These are phyloP conservation scores for Microctenopoma stevenorrisi DNA, from an alignment of 2,797 vertebrate species.

Conservation along the genomic window DNA sequence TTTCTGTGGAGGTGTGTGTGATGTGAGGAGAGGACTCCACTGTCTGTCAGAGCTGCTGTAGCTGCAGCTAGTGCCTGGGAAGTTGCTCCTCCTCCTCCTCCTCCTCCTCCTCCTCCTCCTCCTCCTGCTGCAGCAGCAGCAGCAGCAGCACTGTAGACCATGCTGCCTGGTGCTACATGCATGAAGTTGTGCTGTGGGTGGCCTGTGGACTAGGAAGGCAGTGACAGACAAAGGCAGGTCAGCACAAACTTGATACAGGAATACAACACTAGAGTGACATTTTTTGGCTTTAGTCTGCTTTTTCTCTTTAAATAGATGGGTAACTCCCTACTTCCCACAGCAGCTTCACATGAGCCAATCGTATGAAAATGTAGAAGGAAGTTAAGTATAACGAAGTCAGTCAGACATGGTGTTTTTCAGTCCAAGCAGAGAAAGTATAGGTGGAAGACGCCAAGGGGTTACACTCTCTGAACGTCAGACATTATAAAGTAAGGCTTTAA, in stretches of 20 bases:
- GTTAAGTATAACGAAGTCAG: not conserved
- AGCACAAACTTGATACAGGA: not conserved
- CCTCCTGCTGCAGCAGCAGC: conserved; percentile 70
- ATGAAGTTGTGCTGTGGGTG: conserved; percentile 91
- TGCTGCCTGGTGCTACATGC: conserved; percentile 86
- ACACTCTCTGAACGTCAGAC: not conserved
- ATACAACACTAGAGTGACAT: not conserved
- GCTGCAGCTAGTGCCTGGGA: conserved; percentile 87
- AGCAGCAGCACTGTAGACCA: conserved; percentile 83
- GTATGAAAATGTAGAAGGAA: too few relatives aligned
- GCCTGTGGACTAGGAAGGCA: conserved; percentile 83
- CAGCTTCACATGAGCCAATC: not conserved
- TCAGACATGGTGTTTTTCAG: not conserved
- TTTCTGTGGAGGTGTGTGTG: conserved; percentile 88
- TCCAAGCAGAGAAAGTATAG: not conserved
- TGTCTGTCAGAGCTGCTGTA: conserved; percentile 86
- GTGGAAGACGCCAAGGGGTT: not conserved
- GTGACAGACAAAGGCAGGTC: not conserved
- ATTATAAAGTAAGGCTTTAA: not conserved
- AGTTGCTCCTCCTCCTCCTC: conserved; percentile 85
- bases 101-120: conserved; percentile 85
- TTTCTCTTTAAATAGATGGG: not conserved
- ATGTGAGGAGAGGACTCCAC: conserved; percentile 88
- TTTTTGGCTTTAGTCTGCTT: not conserved
- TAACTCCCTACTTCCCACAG: not conserved